Conservation (phyloP, 2,888 invertebrate genomes). For the Eueremaeus valkanovi region DNA sequence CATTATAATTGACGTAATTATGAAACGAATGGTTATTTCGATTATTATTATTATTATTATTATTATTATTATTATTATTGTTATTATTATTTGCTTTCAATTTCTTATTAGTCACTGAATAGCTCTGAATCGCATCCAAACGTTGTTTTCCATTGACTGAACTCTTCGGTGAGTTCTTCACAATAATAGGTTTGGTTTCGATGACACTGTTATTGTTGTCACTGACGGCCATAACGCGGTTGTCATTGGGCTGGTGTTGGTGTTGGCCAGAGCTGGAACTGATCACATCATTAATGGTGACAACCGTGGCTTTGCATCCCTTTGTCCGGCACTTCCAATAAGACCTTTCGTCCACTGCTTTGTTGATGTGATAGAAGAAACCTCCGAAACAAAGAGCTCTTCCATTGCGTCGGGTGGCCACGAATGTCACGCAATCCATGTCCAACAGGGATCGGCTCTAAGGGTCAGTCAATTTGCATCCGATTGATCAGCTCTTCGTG, state of each 20-base stretch:
- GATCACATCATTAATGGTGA: conserved; percentile 20
- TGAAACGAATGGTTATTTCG: neutral
- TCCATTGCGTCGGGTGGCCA: conserved; percentile 27
- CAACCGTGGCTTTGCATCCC: conserved; percentile 22
- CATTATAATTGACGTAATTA: neutral
- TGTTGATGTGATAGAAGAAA: conserved; percentile 27
- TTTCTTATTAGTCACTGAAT: neutral
- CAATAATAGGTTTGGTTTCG: too few species aligned
- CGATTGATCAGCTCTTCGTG: too few species aligned
- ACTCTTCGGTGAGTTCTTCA: too few species aligned
- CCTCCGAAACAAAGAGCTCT: conserved; percentile 26
- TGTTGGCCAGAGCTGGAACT: conserved; percentile 7
- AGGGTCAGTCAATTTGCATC: too few species aligned
- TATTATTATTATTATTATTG: neutral
- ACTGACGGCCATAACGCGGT: neutral
- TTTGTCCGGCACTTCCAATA: conserved; percentile 32
- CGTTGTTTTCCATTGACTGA: neutral
- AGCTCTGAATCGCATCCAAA: too few species aligned
- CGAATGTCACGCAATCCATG: conserved; percentile 1
- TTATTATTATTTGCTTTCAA: neutral
- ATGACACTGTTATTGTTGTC: too few species aligned
- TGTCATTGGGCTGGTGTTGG: conserved; percentile 4
- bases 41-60: neutral
- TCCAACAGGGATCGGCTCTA: neutral
- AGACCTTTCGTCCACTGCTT: conserved; percentile 27